Evolutionary conservation across 2,113 vertebrate genomes (phyloP).

Genomic region (Macroglossus sobrinus): DNA sequence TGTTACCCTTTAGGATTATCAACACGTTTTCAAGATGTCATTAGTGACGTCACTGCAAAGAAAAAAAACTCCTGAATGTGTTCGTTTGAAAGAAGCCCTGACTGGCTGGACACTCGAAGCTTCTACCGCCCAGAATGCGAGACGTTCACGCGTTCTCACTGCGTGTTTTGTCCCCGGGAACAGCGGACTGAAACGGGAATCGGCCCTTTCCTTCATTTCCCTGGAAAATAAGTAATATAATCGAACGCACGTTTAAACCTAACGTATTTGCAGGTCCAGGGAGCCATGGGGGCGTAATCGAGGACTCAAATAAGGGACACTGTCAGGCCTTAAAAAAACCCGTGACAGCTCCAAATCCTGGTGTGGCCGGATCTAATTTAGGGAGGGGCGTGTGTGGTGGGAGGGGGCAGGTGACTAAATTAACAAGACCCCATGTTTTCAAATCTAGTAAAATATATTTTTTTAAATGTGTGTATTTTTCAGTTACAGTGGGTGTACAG

Average conservation of each 20-base stretch:
- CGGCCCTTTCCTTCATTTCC: background rate
- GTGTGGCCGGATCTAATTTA: background rate
- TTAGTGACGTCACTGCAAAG: background rate
- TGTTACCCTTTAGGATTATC: background rate
- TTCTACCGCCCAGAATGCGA: background rate
- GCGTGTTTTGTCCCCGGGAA: background rate
- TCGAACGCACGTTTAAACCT: background rate
- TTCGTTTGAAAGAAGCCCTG: background rate
- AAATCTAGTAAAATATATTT: background rate
- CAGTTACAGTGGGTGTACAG: background rate
- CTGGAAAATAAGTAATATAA: background rate
- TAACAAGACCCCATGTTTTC: background rate
- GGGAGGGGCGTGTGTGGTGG: background rate
- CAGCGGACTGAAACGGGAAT: background rate
- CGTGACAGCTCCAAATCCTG: background rate
- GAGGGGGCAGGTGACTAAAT: background rate
- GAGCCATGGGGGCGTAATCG: background rate
- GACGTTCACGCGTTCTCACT: background rate
- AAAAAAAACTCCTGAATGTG: background rate
- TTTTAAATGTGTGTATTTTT: background rate
- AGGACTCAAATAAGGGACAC: too few species aligned
- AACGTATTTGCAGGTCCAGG: background rate
- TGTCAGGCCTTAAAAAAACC: background rate
- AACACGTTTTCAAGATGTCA: background rate
- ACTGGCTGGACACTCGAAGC: background rate